phyloP scores from a whole-genome alignment of 2,888 invertebrate species.

The Smittia sp. region DNA sequence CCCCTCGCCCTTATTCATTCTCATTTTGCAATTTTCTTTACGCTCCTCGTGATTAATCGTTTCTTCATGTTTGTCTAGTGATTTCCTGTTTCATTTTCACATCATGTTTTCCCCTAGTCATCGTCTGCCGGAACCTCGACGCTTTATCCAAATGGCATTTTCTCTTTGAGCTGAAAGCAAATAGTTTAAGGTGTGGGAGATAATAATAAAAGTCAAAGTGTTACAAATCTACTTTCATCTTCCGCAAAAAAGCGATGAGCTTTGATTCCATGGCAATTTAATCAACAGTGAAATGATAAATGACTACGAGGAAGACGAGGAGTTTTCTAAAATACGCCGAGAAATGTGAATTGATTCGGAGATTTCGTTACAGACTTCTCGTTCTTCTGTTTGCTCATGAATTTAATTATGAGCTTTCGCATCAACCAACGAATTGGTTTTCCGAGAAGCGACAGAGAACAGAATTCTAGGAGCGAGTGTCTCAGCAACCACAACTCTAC shows the following conservation, averaged over 20 bases:
- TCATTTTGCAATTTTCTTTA: slow-evolving; percentile 25
- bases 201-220: neutral
- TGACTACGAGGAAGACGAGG: too few relatives aligned
- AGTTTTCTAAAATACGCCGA: neutral
- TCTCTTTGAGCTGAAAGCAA: too few relatives aligned
- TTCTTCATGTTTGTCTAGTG: slow-evolving; percentile 39
- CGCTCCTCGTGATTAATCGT: slow-evolving; percentile 29
- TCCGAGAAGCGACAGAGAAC: neutral
- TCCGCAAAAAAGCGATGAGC: neutral
- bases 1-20: neutral
- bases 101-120: neutral
- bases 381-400: neutral
- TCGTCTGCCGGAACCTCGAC: neutral
- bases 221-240: neutral
- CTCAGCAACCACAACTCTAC: neutral
- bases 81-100: slow-evolving; percentile 3
- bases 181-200: too few relatives aligned
- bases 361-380: neutral
- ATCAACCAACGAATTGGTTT: neutral
- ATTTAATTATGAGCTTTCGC: neutral
- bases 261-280: neutral
- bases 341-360: neutral
- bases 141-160: too few relatives aligned
- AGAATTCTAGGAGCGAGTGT: too few relatives aligned
- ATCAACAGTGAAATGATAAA: neutral